Evolutionary conservation across 2,888 invertebrate species (phyloP).

Genomic region (Cataglyphis albicans): DNA sequence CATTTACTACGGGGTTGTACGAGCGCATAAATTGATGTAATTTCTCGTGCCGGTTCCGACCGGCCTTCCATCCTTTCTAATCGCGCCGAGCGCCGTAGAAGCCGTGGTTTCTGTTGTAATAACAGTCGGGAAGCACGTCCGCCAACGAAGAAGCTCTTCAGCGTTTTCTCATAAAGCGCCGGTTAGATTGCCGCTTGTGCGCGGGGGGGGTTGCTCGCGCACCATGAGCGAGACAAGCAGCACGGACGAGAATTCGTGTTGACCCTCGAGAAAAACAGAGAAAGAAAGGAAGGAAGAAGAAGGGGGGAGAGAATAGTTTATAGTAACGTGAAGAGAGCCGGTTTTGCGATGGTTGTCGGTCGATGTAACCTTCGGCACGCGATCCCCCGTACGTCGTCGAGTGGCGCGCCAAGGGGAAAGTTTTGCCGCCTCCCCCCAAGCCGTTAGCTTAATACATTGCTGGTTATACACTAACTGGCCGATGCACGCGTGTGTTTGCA

Average conservation of each 20-base stretch:
- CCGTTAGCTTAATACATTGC: conserved; percentile 56
- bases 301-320: background rate
- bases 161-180: conserved; percentile 79
- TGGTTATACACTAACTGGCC: conserved; percentile 31
- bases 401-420: conserved; percentile 72
- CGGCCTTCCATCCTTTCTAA: conserved; percentile 68
- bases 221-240: conserved; percentile 50
- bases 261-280: conserved; percentile 10
- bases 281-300: conserved; percentile 2
- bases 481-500: background rate
- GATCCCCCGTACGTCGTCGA: conserved; percentile 72
- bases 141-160: conserved; percentile 76
- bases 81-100: conserved; percentile 65
- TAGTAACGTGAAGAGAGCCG: conserved; percentile 24
- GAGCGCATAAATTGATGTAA: conserved; percentile 76
- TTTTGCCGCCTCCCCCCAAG: conserved; percentile 60
- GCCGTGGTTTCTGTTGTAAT: conserved; percentile 78
- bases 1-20: conserved; percentile 55
- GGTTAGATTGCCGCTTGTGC: conserved; percentile 69
- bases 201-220: conserved; percentile 49
- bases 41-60: conserved; percentile 66
- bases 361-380: conserved; percentile 84
- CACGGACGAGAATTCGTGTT: conserved; percentile 34
- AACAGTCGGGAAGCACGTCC: conserved; percentile 78
- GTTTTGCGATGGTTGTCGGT: conserved; percentile 53